These are phyloP conservation scores for Drosophila peninsularis DNA, from an alignment of 2,888 invertebrate species.

Conservation along the genomic window DNA sequence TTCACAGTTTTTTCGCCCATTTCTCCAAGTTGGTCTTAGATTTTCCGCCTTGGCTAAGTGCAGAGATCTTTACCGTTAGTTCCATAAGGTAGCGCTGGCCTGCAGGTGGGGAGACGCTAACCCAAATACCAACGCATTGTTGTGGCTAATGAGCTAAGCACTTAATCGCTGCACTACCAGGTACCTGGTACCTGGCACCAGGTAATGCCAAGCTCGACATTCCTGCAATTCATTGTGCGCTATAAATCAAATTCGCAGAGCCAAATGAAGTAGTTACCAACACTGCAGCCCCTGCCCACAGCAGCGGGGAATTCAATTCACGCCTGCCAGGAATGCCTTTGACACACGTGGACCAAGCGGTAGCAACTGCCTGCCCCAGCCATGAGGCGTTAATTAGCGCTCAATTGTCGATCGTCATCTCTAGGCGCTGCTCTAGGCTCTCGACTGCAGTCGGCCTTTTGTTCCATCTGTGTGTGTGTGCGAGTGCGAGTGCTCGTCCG, in stretches of 20 bases:
- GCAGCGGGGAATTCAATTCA: slow-evolving; percentile 70
- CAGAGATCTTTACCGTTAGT: slow-evolving; percentile 48
- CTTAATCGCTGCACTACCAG: slow-evolving; percentile 44
- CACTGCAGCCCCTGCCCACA: neutral
- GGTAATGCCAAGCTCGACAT: slow-evolving; percentile 39
- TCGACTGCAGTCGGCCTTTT: slow-evolving; percentile 19
- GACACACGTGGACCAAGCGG: slow-evolving; percentile 42
- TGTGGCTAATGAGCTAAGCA: slow-evolving; percentile 65
- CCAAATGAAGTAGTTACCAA: slow-evolving; percentile 59
- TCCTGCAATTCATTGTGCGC: slow-evolving; percentile 69
- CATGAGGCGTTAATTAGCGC: slow-evolving; percentile 75
- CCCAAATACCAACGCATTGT: slow-evolving; percentile 72
- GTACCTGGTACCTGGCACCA: neutral
- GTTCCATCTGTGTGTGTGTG: slow-evolving; percentile 12
- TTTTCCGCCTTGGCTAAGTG: slow-evolving; percentile 15
- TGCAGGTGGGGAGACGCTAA: slow-evolving; percentile 35
- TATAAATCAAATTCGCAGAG: slow-evolving; percentile 63
- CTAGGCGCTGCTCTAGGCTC: slow-evolving; percentile 14
- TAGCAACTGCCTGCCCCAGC: neutral
- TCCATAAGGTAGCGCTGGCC: neutral
- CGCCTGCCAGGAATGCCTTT: slow-evolving; percentile 69
- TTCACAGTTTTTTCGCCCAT: neutral
- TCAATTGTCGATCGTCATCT: slow-evolving; percentile 72
- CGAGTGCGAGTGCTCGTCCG: slow-evolving; percentile 3
- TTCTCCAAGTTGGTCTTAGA: slow-evolving; percentile 31